Conservation (phyloP, 2,888 invertebrate genomes). For the Dolichomitus sp. region DNA sequence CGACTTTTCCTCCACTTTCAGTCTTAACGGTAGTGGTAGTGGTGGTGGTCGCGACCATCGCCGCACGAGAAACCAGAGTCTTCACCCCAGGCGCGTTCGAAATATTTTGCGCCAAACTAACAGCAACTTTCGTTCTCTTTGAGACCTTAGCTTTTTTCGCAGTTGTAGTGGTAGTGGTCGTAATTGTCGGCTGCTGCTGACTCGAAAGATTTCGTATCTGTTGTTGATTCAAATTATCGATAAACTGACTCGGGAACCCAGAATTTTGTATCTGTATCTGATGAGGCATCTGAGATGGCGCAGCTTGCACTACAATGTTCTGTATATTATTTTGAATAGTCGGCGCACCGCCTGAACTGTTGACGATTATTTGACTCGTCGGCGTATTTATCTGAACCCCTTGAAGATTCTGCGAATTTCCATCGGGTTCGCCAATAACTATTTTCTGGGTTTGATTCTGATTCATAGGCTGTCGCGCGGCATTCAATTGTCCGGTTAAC, state of each 20-base stretch:
- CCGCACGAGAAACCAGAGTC: conserved; percentile 76
- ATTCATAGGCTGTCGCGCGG: conserved; percentile 74
- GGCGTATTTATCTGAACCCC: conserved; percentile 85
- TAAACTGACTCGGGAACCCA: conserved; percentile 84
- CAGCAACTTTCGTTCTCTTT: conserved; percentile 78
- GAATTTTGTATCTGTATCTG: conserved; percentile 85
- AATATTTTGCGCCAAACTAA: conserved; percentile 75
- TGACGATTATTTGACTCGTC: conserved; percentile 85
- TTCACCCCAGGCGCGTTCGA: conserved; percentile 76
- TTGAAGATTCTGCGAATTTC: conserved; percentile 81
- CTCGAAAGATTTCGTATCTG: conserved; percentile 82
- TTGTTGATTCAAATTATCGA: conserved; percentile 85
- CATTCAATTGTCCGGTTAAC: conserved; percentile 81
- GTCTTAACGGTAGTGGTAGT: conserved; percentile 72
- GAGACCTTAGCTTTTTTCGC: conserved; percentile 82
- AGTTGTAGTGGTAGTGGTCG: conserved; percentile 57
- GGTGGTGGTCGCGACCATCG: conserved; percentile 71
- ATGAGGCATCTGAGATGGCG: conserved; percentile 84
- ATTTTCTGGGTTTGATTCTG: conserved; percentile 84
- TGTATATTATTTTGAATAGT: conserved; percentile 85
- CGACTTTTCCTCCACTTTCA: conserved; percentile 75
- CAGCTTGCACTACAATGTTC: conserved; percentile 85
- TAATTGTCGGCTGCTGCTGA: conserved; percentile 67
- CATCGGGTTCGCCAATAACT: conserved; percentile 83
- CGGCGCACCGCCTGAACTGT: conserved; percentile 85